These are phyloP conservation scores for Daubentonia madagascariensis DNA, from an alignment of 2,113 vertebrate species.

Conservation along the genomic window DNA sequence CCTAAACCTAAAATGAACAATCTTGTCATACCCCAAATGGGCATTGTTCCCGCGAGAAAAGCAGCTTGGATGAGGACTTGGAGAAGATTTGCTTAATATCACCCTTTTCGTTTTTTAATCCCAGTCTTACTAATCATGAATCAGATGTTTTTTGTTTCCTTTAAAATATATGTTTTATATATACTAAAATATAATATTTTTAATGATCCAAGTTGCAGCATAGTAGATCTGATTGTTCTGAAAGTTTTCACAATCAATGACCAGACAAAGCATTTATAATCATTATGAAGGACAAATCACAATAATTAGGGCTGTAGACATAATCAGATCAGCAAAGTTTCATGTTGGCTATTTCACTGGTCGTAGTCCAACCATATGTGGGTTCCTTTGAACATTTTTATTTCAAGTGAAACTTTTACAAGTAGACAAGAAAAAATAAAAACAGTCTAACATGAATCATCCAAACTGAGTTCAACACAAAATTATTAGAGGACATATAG, in stretches of 20 bases:
- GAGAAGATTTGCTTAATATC: not conserved
- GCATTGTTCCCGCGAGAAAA: not conserved
- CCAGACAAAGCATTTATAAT: not conserved
- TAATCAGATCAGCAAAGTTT: not conserved
- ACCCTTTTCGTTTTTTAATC: not conserved
- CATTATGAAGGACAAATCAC: not conserved
- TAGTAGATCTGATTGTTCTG: not conserved
- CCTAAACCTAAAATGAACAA: not conserved
- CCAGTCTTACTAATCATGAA: not conserved
- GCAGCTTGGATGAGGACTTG: not conserved
- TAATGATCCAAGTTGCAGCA: not conserved
- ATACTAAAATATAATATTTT: not conserved
- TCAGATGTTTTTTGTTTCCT: not conserved
- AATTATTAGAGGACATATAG: not conserved
- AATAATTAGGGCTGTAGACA: not conserved
- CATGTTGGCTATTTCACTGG: not conserved
- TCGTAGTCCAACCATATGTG: not conserved
- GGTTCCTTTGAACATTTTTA: not conserved
- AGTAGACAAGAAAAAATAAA: not conserved
- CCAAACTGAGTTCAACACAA: not conserved
- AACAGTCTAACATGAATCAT: not conserved
- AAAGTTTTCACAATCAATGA: conserved; percentile 12
- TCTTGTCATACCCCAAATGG: not conserved
- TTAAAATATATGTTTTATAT: not conserved
- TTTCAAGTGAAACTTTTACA: not conserved